Base-by-base conservation (phyloP, 2,888 invertebrate genomes). In the Lithophane ornitopus region DNA sequence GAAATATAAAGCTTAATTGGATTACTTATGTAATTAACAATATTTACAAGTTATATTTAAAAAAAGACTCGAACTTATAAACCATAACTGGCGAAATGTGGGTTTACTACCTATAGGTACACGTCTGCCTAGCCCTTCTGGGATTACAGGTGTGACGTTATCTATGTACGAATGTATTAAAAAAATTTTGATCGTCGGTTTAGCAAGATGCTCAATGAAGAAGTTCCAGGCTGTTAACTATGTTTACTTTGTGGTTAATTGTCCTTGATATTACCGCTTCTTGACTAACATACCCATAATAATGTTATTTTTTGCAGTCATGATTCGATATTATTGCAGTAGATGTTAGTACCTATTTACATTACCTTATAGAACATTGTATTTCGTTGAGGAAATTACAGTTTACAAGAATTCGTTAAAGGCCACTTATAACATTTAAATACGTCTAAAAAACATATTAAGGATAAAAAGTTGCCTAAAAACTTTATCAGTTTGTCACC, bases 401-500 rank as follows among this genome's bases (percentile, higher is more conserved):
- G 0, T 68, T 76, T 52, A 81, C 66, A 67, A 74, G 59, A 68
- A 52, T 54, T 44, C 39, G 46, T 52, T 73, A 79, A 78, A 82
- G 62, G 62, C 56, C 56, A 72, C 59, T 74, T 58, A 63, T 70
- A 59, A 67, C 19, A 56, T 78, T 54, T 41, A 59, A 28, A 66
- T 44, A 59, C 28, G 22, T 63, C 34, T 44, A 61, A 70, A 76
- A 74, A 71, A 79, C 58, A 52, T 39, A n/a, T 52, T 22, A 44
- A 54, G 6, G 8, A 26, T 58, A 63, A 74, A 70, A 66, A 41
- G 34, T 62, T 58, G 54, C 65, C 58, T 52, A 76, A 85, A 82
- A 72, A 74, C 56, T n/a, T 65, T 59, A 74, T 82, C 74, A 76
- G 52, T 46, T 65, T 73, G 83, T 79, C 80, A 67, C 66, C 82